Percentiles rank a stretch among this genome's conserved stretches.
These are phyloP conservation scores for Cerastis leucographa DNA, from an alignment of 2,888 invertebrate species.

Conservation along the genomic window DNA sequence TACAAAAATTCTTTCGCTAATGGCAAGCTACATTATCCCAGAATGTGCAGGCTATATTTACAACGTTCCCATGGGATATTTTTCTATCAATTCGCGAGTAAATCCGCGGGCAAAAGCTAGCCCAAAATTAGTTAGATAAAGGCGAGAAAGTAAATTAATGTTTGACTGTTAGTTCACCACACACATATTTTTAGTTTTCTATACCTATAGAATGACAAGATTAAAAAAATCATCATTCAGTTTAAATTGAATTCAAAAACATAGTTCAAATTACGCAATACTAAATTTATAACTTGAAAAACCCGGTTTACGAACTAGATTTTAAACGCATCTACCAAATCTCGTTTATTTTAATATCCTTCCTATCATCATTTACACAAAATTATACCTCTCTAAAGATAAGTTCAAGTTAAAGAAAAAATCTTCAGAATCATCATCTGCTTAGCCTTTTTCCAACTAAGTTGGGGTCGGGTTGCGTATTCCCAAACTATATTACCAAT, in stretches of 20 bases:
- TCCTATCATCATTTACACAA: neutral
- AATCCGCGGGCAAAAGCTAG: neutral
- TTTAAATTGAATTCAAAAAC: neutral
- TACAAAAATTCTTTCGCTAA: neutral
- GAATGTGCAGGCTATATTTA: neutral
- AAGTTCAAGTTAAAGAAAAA: neutral
- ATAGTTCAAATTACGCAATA: slow-evolving; percentile 9
- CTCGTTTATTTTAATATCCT: slow-evolving; percentile 17
- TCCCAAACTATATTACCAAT: no score
- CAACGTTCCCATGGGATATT: neutral
- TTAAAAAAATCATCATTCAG: neutral
- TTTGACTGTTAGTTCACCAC: neutral
- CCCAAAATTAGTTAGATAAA: neutral
- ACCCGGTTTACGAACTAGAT: slow-evolving; percentile 11
- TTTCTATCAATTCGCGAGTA: neutral
- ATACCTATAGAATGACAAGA: no score
- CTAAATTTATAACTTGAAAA: slow-evolving; percentile 9
- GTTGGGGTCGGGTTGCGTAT: no score
- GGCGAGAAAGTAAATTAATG: neutral
- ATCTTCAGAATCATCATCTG: no score
- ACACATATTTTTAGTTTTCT: neutral
- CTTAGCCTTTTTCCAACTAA: no score
- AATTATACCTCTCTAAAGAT: neutral
- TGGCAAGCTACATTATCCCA: neutral
- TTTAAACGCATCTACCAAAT: slow-evolving; percentile 21